Evolutionary conservation across 2,113 vertebrate genomes (phyloP).

Genomic region (Archocentrus centrarchus): DNA sequence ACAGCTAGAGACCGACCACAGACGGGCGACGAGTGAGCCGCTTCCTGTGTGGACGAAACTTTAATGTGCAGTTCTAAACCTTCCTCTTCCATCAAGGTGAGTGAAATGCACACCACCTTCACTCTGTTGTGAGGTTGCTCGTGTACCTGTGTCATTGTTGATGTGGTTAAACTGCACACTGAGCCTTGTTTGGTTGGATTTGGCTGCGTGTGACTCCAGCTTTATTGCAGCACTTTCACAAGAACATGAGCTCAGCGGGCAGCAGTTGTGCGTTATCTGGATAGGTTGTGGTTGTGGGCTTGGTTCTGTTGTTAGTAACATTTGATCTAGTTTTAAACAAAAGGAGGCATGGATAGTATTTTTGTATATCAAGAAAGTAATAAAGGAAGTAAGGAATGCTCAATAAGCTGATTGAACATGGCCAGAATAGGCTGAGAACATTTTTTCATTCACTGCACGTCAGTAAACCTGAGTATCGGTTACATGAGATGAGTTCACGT

Average conservation of each 20-base stretch:
- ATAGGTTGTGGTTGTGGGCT: neutral
- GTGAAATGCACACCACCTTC: neutral
- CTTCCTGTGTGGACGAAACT: no score
- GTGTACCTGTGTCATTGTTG: neutral
- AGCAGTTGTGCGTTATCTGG: neutral
- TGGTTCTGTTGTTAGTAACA: neutral
- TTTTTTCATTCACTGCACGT: neutral
- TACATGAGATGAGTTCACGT: neutral
- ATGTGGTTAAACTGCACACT: neutral
- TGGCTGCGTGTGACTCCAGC: neutral
- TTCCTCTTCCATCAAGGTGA: neutral
- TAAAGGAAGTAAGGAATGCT: neutral
- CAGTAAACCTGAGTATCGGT: neutral
- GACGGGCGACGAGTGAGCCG: no score
- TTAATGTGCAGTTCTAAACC: neutral
- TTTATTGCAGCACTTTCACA: no score
- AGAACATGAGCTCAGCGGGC: neutral
- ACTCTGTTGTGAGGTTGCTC: neutral
- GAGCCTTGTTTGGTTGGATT: neutral
- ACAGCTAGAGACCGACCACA: no score
- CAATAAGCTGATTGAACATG: neutral
- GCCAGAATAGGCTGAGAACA: neutral
- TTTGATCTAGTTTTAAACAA: neutral
- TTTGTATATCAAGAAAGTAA: neutral
- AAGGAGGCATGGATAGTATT: neutral